These are phyloP conservation scores for Catagonus wagneri DNA, from an alignment of 2,113 vertebrate species.

Conservation along the genomic window DNA sequence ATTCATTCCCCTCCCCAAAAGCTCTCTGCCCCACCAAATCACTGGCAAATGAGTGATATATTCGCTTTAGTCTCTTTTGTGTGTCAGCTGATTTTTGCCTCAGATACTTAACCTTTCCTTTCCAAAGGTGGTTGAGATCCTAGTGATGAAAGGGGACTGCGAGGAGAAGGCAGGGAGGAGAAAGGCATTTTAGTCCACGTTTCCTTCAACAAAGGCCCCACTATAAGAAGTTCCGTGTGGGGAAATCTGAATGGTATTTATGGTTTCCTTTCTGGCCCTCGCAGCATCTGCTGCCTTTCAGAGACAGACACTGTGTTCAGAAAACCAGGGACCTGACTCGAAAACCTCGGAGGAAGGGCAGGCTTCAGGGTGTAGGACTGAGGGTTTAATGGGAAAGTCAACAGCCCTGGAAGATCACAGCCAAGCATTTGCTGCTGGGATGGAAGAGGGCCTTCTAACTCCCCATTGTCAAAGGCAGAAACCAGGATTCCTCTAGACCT, in stretches of 20 bases:
- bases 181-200: slow-evolving; percentile 91
- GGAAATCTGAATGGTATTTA: slow-evolving; percentile 93
- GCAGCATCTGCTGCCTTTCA: slow-evolving; percentile 95
- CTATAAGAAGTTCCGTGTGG: slow-evolving; percentile 84
- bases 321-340: slow-evolving; percentile 88
- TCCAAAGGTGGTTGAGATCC: slow-evolving; percentile 86
- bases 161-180: slow-evolving; percentile 61
- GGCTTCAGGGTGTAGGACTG: slow-evolving; percentile 51
- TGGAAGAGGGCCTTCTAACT: neutral
- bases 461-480: neutral
- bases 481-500: slow-evolving; percentile 47
- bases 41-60: slow-evolving; percentile 84
- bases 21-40: slow-evolving; percentile 75
- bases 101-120: slow-evolving; percentile 89
- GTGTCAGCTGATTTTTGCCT: slow-evolving; percentile 86
- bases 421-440: neutral
- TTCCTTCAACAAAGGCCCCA: slow-evolving; percentile 93
- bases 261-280: slow-evolving; percentile 92
- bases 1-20: slow-evolving; percentile 78
- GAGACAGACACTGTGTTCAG: slow-evolving; percentile 92
- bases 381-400: slow-evolving; percentile 77
- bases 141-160: slow-evolving; percentile 74
- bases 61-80: slow-evolving; percentile 87
- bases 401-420: slow-evolving; percentile 46
- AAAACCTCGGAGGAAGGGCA: slow-evolving; percentile 68